A percentile compares a stretch with the other conserved stretches of the same genome.
These are phyloP conservation scores for Lycaena phlaeas DNA, from an alignment of 2,888 invertebrate genomes.

Conservation along the genomic window DNA sequence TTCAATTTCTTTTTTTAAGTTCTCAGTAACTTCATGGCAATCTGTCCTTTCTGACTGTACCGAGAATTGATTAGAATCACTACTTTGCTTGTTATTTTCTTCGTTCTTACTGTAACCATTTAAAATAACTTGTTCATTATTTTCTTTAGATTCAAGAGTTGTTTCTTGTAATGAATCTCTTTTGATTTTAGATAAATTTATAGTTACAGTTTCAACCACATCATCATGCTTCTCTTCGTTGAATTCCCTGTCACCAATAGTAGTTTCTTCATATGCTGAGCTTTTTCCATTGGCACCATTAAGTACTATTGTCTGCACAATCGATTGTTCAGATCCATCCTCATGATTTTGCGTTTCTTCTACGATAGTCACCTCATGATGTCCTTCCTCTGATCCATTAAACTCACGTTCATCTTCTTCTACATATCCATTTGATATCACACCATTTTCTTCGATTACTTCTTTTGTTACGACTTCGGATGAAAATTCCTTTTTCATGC, in stretches of 20 bases:
- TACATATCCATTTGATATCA: constrained; percentile 1
- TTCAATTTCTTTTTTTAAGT: constrained; percentile 12
- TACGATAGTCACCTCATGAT: not conserved
- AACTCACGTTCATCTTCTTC: not conserved
- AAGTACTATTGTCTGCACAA: not conserved
- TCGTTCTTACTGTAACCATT: not conserved
- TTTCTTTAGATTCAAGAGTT: not conserved
- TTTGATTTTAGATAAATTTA: not conserved
- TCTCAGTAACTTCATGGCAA: not conserved
- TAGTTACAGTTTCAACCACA: constrained; percentile 1
- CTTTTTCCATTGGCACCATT: not conserved
- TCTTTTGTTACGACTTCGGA: constrained; percentile 5
- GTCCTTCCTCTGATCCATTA: not conserved
- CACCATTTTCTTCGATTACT: not conserved
- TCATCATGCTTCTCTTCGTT: constrained; percentile 4
- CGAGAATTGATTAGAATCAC: not conserved
- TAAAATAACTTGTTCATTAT: not conserved
- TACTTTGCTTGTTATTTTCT: not conserved
- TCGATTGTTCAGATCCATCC: not conserved
- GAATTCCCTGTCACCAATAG: not conserved
- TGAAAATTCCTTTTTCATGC: constrained; percentile 13
- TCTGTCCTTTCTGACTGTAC: not conserved
- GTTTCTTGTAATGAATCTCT: constrained; percentile 1
- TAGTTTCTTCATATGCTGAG: not conserved
- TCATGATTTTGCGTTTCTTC: constrained; percentile 5